phyloP scores from a whole-genome alignment of 2,888 invertebrate species.

The Lamellibrachia columna region DNA sequence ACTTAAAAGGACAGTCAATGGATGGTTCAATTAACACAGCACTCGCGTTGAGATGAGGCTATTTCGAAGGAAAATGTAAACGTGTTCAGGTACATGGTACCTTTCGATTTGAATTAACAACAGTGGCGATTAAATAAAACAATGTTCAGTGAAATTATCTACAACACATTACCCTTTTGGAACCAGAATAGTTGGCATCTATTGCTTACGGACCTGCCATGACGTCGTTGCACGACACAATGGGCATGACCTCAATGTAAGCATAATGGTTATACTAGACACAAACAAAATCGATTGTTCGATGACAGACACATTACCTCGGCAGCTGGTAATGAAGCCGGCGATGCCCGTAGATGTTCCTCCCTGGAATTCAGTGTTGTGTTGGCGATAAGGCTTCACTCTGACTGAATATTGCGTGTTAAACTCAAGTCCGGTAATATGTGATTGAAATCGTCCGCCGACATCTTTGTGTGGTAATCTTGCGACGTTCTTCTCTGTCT shows the following conservation, averaged over 20 bases:
- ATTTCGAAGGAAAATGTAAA: no score
- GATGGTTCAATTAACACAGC: no score
- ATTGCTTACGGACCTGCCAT: not conserved
- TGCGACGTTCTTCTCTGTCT: not conserved
- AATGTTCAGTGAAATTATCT: not conserved
- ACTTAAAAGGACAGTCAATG: no score
- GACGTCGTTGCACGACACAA: not conserved
- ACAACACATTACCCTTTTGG: not conserved
- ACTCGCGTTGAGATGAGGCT: no score
- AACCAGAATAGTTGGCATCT: not conserved
- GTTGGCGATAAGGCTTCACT: not conserved
- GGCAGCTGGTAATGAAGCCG: not conserved
- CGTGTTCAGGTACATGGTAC: no score
- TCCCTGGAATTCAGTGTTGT: not conserved
- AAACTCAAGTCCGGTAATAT: not conserved
- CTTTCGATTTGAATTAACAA: no score
- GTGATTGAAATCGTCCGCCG: not conserved
- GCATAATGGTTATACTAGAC: not conserved
- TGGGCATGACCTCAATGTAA: not conserved
- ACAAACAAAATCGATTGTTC: not conserved
- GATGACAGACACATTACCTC: not conserved
- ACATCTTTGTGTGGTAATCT: not conserved
- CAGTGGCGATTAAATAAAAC: not conserved
- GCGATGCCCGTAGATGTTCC: not conserved
- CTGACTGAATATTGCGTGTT: conserved; percentile 9